Percentiles rank a stretch among this genome's conserved stretches.
Conservation (phyloP, 2,797 vertebrate genomes). For the Dendrocincla fuliginosa region DNA sequence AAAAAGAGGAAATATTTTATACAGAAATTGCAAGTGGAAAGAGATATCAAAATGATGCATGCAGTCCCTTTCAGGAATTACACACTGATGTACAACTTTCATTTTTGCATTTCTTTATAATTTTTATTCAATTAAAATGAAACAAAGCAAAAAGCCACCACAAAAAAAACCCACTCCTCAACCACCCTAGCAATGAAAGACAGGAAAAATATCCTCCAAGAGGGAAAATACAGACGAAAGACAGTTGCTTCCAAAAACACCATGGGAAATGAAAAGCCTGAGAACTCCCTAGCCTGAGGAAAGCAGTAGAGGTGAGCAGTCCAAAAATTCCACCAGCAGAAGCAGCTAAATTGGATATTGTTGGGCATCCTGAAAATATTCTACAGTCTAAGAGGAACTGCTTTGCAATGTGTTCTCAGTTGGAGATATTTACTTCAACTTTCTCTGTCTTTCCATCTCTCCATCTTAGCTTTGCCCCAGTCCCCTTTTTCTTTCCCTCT, state of each 20-base stretch:
- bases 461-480: neutral
- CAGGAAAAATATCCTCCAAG: neutral
- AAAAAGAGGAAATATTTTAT: neutral
- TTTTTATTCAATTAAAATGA: neutral
- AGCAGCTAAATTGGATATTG: neutral
- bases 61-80: neutral
- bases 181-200: neutral
- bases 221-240: constrained; percentile 52
- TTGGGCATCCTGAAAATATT: neutral
- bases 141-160: neutral
- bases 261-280: constrained; percentile 43
- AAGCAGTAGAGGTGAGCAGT: constrained; percentile 3
- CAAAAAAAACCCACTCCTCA: neutral
- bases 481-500: neutral
- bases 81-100: neutral
- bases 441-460: neutral
- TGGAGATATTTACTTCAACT: neutral
- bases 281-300: constrained; percentile 63
- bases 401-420: neutral
- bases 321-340: constrained; percentile 18
- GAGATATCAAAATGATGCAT: neutral
- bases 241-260: constrained; percentile 5
- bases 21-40: neutral
- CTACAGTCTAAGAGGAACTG: neutral
- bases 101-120: neutral